Evolutionary conservation across 2,888 invertebrate genomes (phyloP).

Genomic region (Alsophila aescularia): DNA sequence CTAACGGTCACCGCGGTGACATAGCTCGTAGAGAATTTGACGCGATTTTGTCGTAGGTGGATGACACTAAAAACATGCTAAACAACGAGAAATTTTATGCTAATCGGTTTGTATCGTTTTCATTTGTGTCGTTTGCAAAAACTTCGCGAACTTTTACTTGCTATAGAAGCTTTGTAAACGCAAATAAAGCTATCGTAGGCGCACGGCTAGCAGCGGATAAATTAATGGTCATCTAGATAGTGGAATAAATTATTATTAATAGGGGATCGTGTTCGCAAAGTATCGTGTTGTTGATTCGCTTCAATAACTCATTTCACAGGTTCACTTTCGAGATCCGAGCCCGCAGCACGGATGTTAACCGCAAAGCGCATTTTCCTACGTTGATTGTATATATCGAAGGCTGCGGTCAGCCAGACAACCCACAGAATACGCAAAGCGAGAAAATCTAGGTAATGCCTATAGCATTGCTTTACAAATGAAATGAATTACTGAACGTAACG

Average conservation of each 20-base stretch:
- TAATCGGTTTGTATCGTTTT: slow-evolving; percentile 19
- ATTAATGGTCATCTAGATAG: slow-evolving; percentile 40
- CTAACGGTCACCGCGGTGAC: slow-evolving; percentile 66
- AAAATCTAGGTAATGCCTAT: slow-evolving; percentile 56
- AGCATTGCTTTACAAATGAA: slow-evolving; percentile 60
- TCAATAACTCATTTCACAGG: slow-evolving; percentile 79
- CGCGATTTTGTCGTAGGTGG: slow-evolving; percentile 60
- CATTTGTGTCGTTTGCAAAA: slow-evolving; percentile 22
- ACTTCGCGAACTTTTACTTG: slow-evolving; percentile 25
- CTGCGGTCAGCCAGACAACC: slow-evolving; percentile 42
- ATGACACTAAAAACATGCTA: slow-evolving; percentile 46
- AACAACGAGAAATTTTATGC: slow-evolving; percentile 29
- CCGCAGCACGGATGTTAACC: slow-evolving; percentile 69
- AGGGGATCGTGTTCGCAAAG: slow-evolving; percentile 60
- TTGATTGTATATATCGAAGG: slow-evolving; percentile 50
- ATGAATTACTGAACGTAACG: slow-evolving; percentile 45
- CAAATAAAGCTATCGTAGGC: slow-evolving; percentile 36
- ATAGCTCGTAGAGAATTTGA: slow-evolving; percentile 62
- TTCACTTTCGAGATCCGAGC: slow-evolving; percentile 75
- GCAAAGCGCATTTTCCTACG: slow-evolving; percentile 64
- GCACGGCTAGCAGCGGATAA: slow-evolving; percentile 32
- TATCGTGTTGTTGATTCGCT: slow-evolving; percentile 72
- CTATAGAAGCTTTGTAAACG: slow-evolving; percentile 26
- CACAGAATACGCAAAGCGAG: slow-evolving; percentile 51
- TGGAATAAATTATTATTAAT: slow-evolving; percentile 50